Evolutionary conservation across 2,888 invertebrate species (phyloP).

Genomic region (Hybos culiciformis): DNA sequence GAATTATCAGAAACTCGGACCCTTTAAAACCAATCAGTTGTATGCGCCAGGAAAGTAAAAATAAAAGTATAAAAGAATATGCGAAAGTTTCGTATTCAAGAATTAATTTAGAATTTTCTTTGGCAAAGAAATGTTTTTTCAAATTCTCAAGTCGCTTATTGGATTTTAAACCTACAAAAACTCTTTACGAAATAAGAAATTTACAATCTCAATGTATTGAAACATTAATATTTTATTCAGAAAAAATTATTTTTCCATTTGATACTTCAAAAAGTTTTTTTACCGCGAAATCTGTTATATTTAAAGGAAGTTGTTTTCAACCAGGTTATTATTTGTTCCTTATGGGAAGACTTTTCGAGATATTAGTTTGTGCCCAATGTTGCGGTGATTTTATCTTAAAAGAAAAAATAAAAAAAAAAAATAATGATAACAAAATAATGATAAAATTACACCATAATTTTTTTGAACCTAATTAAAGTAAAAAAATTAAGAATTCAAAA

Average conservation of each 20-base stretch:
- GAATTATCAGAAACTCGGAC: not conserved
- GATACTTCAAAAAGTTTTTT: not conserved
- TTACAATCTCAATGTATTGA: too few species aligned
- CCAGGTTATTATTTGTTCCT: not conserved
- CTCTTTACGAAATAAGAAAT: too few species aligned
- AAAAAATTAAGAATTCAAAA: too few species aligned
- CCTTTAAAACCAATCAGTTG: conserved; percentile 2
- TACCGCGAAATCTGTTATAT: not conserved
- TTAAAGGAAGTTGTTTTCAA: not conserved
- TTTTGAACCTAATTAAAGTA: too few species aligned
- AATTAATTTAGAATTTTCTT: conserved; percentile 2
- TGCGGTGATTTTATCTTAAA: too few species aligned
- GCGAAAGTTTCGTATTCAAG: not conserved
- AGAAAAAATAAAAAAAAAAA: too few species aligned
- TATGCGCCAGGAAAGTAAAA: conserved; percentile 4
- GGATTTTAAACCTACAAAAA: too few species aligned
- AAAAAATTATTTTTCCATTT: not conserved
- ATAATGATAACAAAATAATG: too few species aligned
- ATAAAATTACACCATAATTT: too few species aligned
- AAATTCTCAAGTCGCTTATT: too few species aligned
- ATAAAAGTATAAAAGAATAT: conserved; percentile 4
- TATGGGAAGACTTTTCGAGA: not conserved
- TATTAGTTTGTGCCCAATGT: not conserved
- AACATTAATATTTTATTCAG: too few species aligned
- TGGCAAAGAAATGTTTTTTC: not conserved